phyloP scores from a whole-genome alignment of 2,888 invertebrate genomes.

The Lasiommata megera region DNA sequence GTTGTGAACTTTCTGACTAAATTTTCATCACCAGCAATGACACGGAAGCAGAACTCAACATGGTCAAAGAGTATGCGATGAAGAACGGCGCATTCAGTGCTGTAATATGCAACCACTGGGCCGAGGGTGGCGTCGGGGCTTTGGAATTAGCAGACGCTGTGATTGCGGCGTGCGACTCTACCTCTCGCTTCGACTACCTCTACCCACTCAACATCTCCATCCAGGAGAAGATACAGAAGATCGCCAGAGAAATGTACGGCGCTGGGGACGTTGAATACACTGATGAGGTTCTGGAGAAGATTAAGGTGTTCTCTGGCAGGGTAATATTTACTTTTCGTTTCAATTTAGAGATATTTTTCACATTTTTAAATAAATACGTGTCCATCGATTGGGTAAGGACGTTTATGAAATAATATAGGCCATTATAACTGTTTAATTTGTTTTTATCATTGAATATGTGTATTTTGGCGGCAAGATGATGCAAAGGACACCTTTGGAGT shows the following conservation, averaged over 20 bases:
- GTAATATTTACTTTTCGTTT: constrained; percentile 59
- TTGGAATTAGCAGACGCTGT: constrained; percentile 92
- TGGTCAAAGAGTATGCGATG: constrained; percentile 87
- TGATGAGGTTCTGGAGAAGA: constrained; percentile 85
- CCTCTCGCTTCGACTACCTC: constrained; percentile 84
- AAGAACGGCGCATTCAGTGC: constrained; percentile 93
- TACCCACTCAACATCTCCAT: constrained; percentile 87
- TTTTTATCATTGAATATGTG: too few relatives aligned
- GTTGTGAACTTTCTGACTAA: too few relatives aligned
- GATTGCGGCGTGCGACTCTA: constrained; percentile 86
- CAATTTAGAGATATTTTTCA: too few relatives aligned
- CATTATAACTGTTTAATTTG: too few relatives aligned
- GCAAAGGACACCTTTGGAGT: too few relatives aligned
- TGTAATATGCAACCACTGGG: constrained; percentile 94
- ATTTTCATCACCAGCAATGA: constrained; percentile 90
- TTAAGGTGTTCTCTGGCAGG: constrained; percentile 87
- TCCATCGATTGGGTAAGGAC: too few relatives aligned
- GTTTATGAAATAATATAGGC: too few relatives aligned
- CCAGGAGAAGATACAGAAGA: constrained; percentile 91
- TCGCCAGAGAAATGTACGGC: constrained; percentile 97
- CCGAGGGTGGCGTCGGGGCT: constrained; percentile 94
- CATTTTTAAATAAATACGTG: too few relatives aligned
- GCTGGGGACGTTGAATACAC: constrained; percentile 92
- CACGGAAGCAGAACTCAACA: constrained; percentile 89
- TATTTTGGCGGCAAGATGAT: too few relatives aligned